These are phyloP conservation scores for Setipinna tenuifilis DNA, from an alignment of 2,797 vertebrate genomes.

Conservation along the genomic window DNA sequence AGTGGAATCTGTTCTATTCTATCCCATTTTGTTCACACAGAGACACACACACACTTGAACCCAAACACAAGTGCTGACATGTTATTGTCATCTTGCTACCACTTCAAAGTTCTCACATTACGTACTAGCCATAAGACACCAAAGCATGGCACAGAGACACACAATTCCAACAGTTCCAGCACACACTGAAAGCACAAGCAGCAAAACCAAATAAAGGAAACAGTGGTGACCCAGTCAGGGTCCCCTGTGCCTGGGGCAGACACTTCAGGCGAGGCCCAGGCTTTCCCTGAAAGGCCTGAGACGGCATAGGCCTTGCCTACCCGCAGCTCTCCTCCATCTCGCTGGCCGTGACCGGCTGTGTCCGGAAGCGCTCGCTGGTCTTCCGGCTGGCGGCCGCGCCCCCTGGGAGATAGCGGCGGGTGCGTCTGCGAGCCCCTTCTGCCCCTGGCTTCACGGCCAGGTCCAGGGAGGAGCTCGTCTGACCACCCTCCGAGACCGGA, in stretches of 20 bases:
- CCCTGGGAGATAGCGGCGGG: conserved; percentile 69
- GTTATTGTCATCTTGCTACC: neutral
- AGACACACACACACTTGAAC: conserved; percentile 21
- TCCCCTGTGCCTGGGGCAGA: neutral
- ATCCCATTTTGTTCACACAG: conserved; percentile 6
- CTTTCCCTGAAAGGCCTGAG: neutral
- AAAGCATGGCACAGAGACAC: neutral
- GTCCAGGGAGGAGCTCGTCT: conserved; percentile 63
- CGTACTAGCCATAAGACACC: neutral
- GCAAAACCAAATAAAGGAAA: neutral
- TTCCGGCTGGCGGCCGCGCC: conserved; percentile 65
- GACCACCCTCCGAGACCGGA: conserved; percentile 53
- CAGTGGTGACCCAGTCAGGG: neutral
- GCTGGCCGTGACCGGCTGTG: conserved; percentile 78
- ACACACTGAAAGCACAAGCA: neutral
- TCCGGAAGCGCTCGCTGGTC: conserved; percentile 76
- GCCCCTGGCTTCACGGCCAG: conserved; percentile 62
- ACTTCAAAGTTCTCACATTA: neutral
- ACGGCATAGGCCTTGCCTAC: conserved; percentile 57
- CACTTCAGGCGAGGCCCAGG: conserved; percentile 22
- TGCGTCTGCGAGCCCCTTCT: conserved; percentile 66
- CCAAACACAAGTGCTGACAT: conserved; percentile 14
- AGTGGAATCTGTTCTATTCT: no score
- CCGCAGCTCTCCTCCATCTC: conserved; percentile 77
- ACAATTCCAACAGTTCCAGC: neutral